Evolutionary conservation across 2,797 vertebrate genomes (phyloP), one percentile per base, ranked within the genome.

Genomic region (Sebastes itinus): DNA sequence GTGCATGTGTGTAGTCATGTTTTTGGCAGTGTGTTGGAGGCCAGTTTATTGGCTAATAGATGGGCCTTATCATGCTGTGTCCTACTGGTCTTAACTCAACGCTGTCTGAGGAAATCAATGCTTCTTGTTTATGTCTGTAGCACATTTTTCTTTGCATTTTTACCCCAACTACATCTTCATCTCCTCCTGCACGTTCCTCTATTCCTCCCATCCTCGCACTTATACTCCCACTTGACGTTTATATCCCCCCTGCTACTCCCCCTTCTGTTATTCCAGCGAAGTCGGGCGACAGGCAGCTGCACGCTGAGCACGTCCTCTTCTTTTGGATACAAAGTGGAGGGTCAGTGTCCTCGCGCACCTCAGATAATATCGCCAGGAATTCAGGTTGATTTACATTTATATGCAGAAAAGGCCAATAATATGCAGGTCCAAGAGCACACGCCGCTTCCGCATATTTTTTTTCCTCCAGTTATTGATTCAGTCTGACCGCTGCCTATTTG

Each of bases 311-410:
- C 65, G 68, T 83, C 38, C 63, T 67, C 64, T 20, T 75, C 72
- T 56, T 10, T 58, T 59, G 79, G 80, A 84, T 80, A 62, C 79
- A 80, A 82, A 83, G 84, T 74, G 58, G 67, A 75, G 70, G 82
- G 82, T 86, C 86, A 82, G 69, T 28, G 80, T 82, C 68, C 78
- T 87, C 55, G 60, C 42, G 14, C 35, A 25, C 61, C 18, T 66
- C 55, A 32, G 80, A 87, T 83, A 70, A 82, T 70, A 84, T 81
- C 33, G 18, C 49, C 74, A 65, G 20, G 60, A 60, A 75, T 82
- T 80, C 55, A 12, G 68, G 32, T 80, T 87, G 77, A 90, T 91
- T 49, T 78, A 77, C 87, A 90, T 90, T 86, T 87, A 80, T 82
- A 89, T 87, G 78, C 77, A 81, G 76, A 72, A 69, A 49, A 67